These are phyloP conservation scores for Notarius quadriscutis DNA, from an alignment of 2,113 vertebrate species.

Conservation along the genomic window DNA sequence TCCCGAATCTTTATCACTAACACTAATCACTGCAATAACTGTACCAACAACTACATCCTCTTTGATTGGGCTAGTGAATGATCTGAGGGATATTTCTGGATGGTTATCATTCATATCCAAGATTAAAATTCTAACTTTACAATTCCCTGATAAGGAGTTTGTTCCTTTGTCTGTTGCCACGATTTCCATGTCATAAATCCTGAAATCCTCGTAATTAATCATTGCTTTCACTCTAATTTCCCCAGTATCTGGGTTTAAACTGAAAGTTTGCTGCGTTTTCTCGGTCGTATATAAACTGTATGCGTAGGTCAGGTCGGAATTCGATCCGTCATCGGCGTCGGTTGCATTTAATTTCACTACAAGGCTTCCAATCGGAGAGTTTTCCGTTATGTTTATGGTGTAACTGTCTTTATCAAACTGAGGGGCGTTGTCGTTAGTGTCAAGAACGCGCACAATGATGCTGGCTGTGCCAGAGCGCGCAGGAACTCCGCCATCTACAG, in stretches of 20 bases:
- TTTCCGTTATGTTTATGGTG: slow-evolving; percentile 49
- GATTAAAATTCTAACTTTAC: slow-evolving; percentile 45
- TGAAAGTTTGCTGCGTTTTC: slow-evolving; percentile 59
- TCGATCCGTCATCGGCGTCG: slow-evolving; percentile 54
- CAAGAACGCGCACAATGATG: slow-evolving; percentile 48
- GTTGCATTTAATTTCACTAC: slow-evolving; percentile 53
- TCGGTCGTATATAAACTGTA: slow-evolving; percentile 46
- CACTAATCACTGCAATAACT: slow-evolving; percentile 56
- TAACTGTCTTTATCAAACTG: slow-evolving; percentile 52
- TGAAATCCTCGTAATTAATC: slow-evolving; percentile 68
- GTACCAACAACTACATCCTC: slow-evolving; percentile 52
- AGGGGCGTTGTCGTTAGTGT: slow-evolving; percentile 58
- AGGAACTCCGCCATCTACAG: slow-evolving; percentile 59
- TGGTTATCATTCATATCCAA: slow-evolving; percentile 57
- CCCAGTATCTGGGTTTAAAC: slow-evolving; percentile 62
- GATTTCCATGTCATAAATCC: slow-evolving; percentile 67
- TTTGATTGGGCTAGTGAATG: slow-evolving; percentile 50
- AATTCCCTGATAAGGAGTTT: slow-evolving; percentile 31
- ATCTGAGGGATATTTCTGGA: slow-evolving; percentile 47
- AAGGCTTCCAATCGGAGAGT: slow-evolving; percentile 44
- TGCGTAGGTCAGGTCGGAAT: slow-evolving; percentile 51
- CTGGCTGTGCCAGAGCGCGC: slow-evolving; percentile 49
- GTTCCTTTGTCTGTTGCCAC: slow-evolving; percentile 64
- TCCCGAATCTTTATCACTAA: slow-evolving; percentile 64
- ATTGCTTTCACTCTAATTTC: slow-evolving; percentile 68